Base-by-base conservation (phyloP, 2,113 vertebrate species). In the Morone chrysops region DNA sequence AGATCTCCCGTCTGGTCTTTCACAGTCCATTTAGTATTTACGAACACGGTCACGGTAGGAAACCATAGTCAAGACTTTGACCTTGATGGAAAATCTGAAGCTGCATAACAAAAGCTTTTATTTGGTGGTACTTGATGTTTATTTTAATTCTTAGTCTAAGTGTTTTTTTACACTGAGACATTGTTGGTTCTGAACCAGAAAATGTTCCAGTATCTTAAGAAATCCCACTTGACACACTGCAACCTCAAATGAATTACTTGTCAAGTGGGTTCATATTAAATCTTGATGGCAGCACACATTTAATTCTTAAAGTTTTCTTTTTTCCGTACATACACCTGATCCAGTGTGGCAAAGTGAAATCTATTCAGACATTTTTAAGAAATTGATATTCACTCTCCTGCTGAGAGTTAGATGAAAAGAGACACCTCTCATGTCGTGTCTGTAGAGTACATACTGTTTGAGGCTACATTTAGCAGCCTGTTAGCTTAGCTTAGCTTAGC, bases 1-100 rank as follows among this genome's bases (percentile, higher is more conserved):
- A 17, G 40, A 47, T 38, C 38, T 63, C 51, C 48, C 61, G 22
- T 38, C 63, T 70, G 57, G 10, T 59, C 8, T 61, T n/a, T 68
- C 20, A 69, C 51, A 20, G 74, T 68, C 40, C 41, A 11, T 11
- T 67, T 25, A 51, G 54, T 71, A 0, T 69, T 54, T 25, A 56
- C 65, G n/a, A 45, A 43, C 31, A 14, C 25, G 9, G n/a, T 54
- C 13, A 22, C 17, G 2, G 53, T 3, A 18, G 31, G 13, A 74
- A 77, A 73, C 31, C 51, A n/a, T 13, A 8, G 22, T 50, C 50
- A 47, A 36, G 31, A n/a, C 41, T 51, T 38, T 71, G 57, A 69
- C 87, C 70, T 82, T 18, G 65, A 56, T 80, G 63, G 68, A 80
- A 79, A 85, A 67, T 76, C n/a, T 83, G 70, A 82, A 61, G 71